Base-by-base conservation (phyloP, 2,113 vertebrate species). In the Charina bottae region DNA sequence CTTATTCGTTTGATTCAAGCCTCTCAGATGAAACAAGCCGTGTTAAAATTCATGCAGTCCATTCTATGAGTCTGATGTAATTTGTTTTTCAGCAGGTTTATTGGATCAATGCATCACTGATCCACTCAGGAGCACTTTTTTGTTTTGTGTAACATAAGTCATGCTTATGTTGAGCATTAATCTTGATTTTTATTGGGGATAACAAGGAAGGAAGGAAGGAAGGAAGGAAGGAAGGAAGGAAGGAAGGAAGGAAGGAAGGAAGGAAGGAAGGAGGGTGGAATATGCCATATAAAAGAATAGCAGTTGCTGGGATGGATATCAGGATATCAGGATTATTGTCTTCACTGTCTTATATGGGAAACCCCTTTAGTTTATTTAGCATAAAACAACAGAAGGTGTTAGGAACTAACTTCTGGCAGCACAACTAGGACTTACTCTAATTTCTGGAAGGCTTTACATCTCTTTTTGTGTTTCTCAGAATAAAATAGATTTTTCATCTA, bases 31-130 rank as follows among this genome's bases (percentile, higher is more conserved):
- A 93, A 86, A 58, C 54, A 72, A 89, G 60, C 93, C 83, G 64
- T 91, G 88, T 93, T 92, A 85, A 83, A 93, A 96, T 95, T 93
- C 95, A 96, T 95, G 96, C 94, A 94, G 86, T 90, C n/a, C 92
- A 6, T 1, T 88, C 1, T 87, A 92, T 90, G 54, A 56, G 90
- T 90, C 90, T 88, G 42, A 90, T 90, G 64, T 94, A 91, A 54
- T 91, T 90, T 88, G 42, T 93, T 96, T 89, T 54, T 85, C 93
- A 90, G 72, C 58, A 95, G 46, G 17, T 93, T 96, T 94, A 92
- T 60, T 91, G 84, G 62, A 90, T 94, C 86, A 93, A 6, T 42
- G 94, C 91, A 89, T 93, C 94, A 84, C n/a, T 56, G 88, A 59
- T 23, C 72, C 93, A 13, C 21, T 46, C 33, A 86, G 87, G 91